Evolutionary conservation across 1,140 invertebrate genomes (phyloP).

Genomic region (Zaprionus camerounensis): DNA sequence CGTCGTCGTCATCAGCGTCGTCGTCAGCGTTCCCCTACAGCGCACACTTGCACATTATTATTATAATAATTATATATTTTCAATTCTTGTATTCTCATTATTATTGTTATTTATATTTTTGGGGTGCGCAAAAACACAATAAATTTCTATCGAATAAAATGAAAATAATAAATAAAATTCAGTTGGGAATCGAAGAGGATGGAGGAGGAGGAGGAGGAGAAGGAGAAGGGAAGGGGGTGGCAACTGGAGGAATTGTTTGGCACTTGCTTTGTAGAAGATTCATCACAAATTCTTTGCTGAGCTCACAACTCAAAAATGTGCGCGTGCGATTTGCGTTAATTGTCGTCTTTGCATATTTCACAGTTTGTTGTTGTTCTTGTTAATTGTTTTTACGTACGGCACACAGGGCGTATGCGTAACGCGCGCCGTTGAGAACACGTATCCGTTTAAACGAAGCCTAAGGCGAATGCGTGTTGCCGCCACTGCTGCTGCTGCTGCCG

Average conservation of each 20-base stretch:
- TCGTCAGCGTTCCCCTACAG: conserved; percentile 13
- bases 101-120: conserved; percentile 20
- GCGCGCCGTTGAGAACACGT: conserved; percentile 5
- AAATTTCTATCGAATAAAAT: conserved; percentile 17
- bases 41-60: conserved; percentile 50
- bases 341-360: conserved; percentile 54
- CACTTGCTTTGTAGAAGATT: conserved; percentile 80
- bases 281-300: conserved; percentile 51
- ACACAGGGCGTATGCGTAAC: conserved; percentile 72
- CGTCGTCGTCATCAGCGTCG: background rate
- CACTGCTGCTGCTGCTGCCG: no score
- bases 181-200: background rate
- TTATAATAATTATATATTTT: conserved; percentile 47
- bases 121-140: conserved; percentile 34
- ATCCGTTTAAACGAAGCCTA: conserved; percentile 8
- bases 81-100: background rate
- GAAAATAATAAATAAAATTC: conserved; percentile 13
- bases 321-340: conserved; percentile 29
- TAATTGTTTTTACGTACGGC: conserved; percentile 6
- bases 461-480: no score
- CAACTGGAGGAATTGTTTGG: conserved; percentile 17
- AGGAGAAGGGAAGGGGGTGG: background rate
- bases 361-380: conserved; percentile 31
- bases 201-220: no score
- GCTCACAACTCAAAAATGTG: conserved; percentile 25